These are phyloP conservation scores for Telmatherina bonti DNA, from an alignment of 2,797 vertebrate genomes.

Conservation along the genomic window DNA sequence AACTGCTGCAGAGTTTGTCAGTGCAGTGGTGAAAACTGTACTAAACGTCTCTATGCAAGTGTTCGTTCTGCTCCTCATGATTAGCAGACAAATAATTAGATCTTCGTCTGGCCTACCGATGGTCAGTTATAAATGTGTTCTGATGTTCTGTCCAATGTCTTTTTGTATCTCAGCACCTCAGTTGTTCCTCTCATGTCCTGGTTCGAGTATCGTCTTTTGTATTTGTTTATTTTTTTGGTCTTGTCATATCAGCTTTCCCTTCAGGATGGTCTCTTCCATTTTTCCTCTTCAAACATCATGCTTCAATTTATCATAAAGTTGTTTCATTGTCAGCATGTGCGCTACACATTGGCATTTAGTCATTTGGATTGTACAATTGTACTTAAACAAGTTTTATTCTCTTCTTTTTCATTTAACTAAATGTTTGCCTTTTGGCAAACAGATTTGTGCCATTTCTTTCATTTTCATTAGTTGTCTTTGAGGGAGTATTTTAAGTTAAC, in stretches of 20 bases:
- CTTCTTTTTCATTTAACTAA: slow-evolving; percentile 70
- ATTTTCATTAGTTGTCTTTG: slow-evolving; percentile 69
- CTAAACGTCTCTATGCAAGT: slow-evolving; percentile 74
- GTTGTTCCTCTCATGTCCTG: not conserved
- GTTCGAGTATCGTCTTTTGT: slow-evolving; percentile 19
- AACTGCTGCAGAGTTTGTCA: slow-evolving; percentile 57
- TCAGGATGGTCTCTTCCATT: slow-evolving; percentile 55
- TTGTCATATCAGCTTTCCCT: slow-evolving; percentile 60
- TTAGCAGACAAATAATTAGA: slow-evolving; percentile 12
- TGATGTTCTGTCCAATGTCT: slow-evolving; percentile 43
- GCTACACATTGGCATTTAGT: slow-evolving; percentile 79
- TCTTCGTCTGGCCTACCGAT: slow-evolving; percentile 5
- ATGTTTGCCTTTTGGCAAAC: slow-evolving; percentile 75
- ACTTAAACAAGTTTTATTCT: slow-evolving; percentile 67
- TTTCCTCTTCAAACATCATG: slow-evolving; percentile 50
- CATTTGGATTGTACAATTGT: slow-evolving; percentile 80
- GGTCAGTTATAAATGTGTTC: slow-evolving; percentile 28
- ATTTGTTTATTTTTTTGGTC: too few relatives aligned
- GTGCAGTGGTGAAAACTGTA: slow-evolving; percentile 46
- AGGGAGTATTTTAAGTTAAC: slow-evolving; percentile 69
- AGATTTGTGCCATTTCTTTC: slow-evolving; percentile 75
- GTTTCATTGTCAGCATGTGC: slow-evolving; percentile 77
- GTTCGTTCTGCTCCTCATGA: slow-evolving; percentile 47
- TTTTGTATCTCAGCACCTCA: slow-evolving; percentile 36
- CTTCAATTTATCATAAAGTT: slow-evolving; percentile 61